Evolutionary conservation across 2,888 invertebrate genomes (phyloP).

Genomic region (Drosophila stalkeri): DNA sequence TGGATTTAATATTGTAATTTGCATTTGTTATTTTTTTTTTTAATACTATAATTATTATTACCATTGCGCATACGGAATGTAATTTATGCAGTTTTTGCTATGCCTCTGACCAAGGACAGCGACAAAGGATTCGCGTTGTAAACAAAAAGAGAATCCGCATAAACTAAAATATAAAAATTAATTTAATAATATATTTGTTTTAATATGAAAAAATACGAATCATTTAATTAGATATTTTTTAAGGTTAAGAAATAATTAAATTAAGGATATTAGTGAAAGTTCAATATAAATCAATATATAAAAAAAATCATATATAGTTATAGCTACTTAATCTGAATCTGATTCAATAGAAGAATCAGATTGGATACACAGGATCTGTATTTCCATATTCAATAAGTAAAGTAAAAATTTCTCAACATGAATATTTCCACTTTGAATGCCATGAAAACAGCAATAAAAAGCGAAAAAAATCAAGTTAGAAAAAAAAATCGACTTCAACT

Average conservation of each 20-base stretch:
- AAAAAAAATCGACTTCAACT: not conserved
- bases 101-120: not conserved
- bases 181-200: not conserved
- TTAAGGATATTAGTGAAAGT: no score
- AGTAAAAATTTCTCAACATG: not conserved
- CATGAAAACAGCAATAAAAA: not conserved
- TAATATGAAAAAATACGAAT: no score
- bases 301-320: no score
- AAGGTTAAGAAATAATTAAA: no score
- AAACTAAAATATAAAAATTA: not conserved
- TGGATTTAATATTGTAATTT: constrained; percentile 6
- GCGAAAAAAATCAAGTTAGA: not conserved
- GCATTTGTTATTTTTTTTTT: not conserved
- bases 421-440: not conserved
- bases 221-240: no score
- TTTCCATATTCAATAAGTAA: not conserved
- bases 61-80: not conserved
- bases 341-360: no score
- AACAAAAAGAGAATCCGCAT: not conserved
- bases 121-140: not conserved
- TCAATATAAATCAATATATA: no score
- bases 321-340: no score
- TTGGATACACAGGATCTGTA: no score
- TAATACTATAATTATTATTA: not conserved
- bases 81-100: constrained; percentile 48